These are phyloP conservation scores for Lasioglossum marginatum DNA, from an alignment of 2,888 invertebrate species.

Conservation along the genomic window DNA sequence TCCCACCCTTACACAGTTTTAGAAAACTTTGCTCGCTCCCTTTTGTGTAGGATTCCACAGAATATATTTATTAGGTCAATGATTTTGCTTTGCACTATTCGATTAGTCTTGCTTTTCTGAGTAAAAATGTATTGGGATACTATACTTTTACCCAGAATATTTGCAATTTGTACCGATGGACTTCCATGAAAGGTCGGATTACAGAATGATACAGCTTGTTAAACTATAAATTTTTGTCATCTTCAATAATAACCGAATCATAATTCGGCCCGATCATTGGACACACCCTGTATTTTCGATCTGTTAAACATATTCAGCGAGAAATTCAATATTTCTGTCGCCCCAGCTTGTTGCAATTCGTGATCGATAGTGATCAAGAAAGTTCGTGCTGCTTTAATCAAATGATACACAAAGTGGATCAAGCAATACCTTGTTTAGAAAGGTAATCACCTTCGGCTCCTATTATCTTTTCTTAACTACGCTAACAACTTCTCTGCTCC, in stretches of 20 bases:
- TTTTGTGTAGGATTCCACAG: not conserved
- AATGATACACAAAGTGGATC: not conserved
- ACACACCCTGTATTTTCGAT: not conserved
- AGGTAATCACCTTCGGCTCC: not conserved
- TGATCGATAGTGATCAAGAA: not conserved
- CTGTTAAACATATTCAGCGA: not conserved
- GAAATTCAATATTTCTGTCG: no score
- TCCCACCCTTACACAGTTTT: not conserved
- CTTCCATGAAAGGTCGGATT: not conserved
- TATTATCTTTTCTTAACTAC: not conserved
- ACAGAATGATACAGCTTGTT: not conserved
- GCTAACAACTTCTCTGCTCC: not conserved
- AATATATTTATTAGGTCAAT: not conserved
- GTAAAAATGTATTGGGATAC: not conserved
- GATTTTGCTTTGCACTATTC: not conserved
- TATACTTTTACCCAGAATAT: not conserved
- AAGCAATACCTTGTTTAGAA: conserved; percentile 1
- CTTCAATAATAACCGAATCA: not conserved
- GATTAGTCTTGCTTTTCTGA: not conserved
- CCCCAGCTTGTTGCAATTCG: not conserved
- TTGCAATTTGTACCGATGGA: not conserved
- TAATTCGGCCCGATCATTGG: not conserved
- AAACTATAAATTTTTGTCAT: not conserved
- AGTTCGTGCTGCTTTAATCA: conserved; percentile 6
- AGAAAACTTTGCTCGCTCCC: not conserved